Evolutionary conservation across 2,113 vertebrate genomes (phyloP).

Genomic region (Zosterops borbonicus): DNA sequence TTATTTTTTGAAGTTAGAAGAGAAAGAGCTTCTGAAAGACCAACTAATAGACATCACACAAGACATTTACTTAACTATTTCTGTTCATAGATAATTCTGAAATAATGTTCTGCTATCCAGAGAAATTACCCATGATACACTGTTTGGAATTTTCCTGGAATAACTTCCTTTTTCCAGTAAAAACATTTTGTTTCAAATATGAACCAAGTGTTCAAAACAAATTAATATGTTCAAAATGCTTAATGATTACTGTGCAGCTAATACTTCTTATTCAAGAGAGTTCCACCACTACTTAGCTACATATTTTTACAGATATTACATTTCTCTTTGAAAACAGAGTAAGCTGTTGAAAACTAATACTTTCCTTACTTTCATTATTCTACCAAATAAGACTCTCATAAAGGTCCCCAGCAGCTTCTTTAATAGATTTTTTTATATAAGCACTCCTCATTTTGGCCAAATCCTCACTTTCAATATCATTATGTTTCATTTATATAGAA

Average conservation of each 20-base stretch:
- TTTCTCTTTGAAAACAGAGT: not conserved
- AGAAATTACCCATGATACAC: not conserved
- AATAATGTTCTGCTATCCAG: not conserved
- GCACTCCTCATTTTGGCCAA: not conserved
- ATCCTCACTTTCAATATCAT: not conserved
- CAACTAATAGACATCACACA: not conserved
- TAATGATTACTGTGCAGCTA: not conserved
- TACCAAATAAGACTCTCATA: accelerated
- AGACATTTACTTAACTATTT: not conserved
- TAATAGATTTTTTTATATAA: not conserved
- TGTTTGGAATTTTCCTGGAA: not conserved
- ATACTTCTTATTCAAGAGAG: not conserved
- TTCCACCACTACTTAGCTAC: not conserved
- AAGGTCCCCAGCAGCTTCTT: not conserved
- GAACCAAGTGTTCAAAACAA: not conserved
- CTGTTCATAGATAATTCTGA: not conserved
- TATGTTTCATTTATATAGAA: not conserved
- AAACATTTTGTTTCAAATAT: not conserved
- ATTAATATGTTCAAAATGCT: not conserved
- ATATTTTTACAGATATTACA: not conserved
- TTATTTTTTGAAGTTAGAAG: not conserved
- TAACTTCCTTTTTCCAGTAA: not conserved
- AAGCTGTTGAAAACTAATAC: not conserved
- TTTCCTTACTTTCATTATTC: not conserved
- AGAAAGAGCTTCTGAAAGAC: not conserved